A percentile compares a stretch with the other conserved stretches of the same genome.
phyloP scores from a whole-genome alignment of 64 coral and sea anemone species.

The Montipora capricornis region DNA sequence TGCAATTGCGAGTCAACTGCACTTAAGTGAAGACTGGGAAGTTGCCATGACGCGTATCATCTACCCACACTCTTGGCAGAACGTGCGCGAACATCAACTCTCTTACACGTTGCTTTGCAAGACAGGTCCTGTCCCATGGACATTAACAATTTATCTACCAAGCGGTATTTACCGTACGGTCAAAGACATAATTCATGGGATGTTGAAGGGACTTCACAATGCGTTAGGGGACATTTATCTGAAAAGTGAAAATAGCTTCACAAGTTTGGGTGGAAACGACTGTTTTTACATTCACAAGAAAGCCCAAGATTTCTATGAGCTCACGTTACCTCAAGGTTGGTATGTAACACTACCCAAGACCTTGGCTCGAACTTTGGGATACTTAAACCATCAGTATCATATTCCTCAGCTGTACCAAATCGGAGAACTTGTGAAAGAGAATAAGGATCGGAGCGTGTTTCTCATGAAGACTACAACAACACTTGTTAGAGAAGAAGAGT shows the following conservation, averaged over 20 bases:
- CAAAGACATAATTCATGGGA: not conserved
- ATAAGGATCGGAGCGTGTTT: not conserved
- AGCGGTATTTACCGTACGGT: constrained; percentile 8
- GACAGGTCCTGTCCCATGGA: not conserved
- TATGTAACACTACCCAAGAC: not conserved
- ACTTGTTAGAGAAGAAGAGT: too few relatives aligned
- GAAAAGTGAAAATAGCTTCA: not conserved
- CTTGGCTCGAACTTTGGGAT: not conserved
- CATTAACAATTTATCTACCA: not conserved
- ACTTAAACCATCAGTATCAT: not conserved
- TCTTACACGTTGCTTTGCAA: not conserved
- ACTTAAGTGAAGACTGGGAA: not conserved
- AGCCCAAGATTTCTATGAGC: not conserved
- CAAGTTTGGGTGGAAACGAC: not conserved
- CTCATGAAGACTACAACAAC: too few relatives aligned
- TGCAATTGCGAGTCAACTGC: not conserved
- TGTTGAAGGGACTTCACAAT: not conserved
- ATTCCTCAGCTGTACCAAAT: not conserved
- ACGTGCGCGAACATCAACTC: not conserved
- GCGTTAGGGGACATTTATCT: not conserved
- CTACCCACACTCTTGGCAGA: not conserved
- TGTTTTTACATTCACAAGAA: constrained; percentile 25
- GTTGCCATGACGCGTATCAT: too few relatives aligned
- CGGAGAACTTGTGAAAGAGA: not conserved
- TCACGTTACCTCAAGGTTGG: not conserved